Conservation (phyloP, 2,113 vertebrate species). For the Phasianus colchicus region DNA sequence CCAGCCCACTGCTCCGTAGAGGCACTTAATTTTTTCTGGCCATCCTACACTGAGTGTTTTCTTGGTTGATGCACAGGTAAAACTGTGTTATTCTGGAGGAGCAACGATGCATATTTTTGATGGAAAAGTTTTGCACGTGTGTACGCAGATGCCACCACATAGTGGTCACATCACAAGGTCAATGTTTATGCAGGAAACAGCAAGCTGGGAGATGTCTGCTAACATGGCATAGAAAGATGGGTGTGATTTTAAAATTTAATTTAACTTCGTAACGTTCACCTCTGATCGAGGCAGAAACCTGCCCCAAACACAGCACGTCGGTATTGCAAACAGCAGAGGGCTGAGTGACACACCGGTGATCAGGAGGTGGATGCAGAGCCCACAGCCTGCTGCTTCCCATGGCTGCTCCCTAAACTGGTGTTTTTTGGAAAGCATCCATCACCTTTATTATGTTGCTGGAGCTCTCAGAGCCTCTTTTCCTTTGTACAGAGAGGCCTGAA, state of each 20-base stretch:
- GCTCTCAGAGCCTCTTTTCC: background rate
- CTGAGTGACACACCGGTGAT: background rate
- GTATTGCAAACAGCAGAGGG: fast-evolving
- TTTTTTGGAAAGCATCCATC: background rate
- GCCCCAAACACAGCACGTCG: background rate
- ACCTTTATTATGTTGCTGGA: background rate
- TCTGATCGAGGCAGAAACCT: background rate
- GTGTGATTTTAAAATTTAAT: too few relatives aligned
- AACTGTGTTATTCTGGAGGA: background rate
- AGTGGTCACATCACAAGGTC: background rate
- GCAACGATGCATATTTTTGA: background rate
- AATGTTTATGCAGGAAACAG: background rate
- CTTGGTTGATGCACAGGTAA: background rate
- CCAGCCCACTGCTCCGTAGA: background rate
- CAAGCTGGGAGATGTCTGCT: background rate
- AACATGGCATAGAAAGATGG: fast-evolving
- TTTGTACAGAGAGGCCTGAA: background rate
- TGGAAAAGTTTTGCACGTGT: fast-evolving
- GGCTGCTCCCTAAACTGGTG: background rate
- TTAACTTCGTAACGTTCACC: background rate
- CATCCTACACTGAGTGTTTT: background rate
- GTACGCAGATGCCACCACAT: fast-evolving
- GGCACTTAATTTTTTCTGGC: background rate
- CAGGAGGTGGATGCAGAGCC: background rate
- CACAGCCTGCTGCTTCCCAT: background rate